Evolutionary conservation across 2,797 vertebrate genomes (phyloP).

Genomic region (Avahi laniger): DNA sequence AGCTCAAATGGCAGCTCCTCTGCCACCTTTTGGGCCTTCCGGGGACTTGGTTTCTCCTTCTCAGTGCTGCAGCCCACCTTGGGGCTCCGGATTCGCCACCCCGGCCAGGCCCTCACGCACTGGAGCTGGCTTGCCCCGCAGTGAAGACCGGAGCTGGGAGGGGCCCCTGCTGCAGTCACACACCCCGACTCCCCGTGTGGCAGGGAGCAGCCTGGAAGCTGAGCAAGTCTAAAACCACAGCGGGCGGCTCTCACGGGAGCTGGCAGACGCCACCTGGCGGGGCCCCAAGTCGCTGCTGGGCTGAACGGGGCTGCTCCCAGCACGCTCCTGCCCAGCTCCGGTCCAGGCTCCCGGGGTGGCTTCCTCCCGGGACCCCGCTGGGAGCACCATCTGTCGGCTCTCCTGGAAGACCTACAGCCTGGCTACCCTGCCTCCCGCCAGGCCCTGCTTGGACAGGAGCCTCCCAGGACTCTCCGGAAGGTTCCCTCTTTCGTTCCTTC

Average conservation of each 20-base stretch:
- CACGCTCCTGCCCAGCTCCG: neutral
- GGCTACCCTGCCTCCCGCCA: neutral
- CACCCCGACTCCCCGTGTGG: rapidly evolving
- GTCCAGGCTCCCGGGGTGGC: neutral
- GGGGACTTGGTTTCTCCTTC: neutral
- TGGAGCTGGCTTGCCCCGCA: neutral
- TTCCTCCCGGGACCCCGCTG: neutral
- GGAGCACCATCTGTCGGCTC: neutral
- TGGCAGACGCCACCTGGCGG: neutral
- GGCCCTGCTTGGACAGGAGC: neutral
- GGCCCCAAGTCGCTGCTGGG: neutral
- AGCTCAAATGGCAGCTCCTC: neutral
- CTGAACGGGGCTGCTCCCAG: neutral
- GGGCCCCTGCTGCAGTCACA: too few relatives aligned
- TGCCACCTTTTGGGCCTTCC: neutral
- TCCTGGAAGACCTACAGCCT: neutral
- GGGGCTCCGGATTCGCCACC: neutral
- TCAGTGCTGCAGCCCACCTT: neutral
- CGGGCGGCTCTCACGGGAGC: neutral
- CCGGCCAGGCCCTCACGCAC: neutral
- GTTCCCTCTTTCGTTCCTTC: rapidly evolving
- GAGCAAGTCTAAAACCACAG: neutral
- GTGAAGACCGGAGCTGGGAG: too few relatives aligned
- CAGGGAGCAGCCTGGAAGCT: neutral
- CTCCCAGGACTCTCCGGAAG: neutral